phyloP scores from a whole-genome alignment of 2,888 invertebrate species.

The Eupithecia inturbata region DNA sequence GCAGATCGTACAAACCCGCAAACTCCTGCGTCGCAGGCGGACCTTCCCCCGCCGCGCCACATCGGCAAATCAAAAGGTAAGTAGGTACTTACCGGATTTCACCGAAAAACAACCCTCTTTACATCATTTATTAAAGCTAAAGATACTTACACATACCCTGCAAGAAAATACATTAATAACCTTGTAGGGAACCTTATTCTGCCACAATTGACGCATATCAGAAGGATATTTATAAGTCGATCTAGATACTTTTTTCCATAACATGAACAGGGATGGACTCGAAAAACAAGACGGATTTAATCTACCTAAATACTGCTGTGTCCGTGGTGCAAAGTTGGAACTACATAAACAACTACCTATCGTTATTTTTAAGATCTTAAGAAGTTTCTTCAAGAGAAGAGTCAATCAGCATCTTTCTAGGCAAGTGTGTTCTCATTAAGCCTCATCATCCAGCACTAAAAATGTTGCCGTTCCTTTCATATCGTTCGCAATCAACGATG shows the following conservation, averaged over 20 bases:
- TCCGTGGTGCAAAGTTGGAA: not conserved
- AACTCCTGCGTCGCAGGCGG: too few relatives aligned
- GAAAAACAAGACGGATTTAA: not conserved
- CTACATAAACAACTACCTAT: too few relatives aligned
- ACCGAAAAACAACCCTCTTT: not conserved
- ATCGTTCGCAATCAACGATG: too few relatives aligned
- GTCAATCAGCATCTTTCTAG: too few relatives aligned
- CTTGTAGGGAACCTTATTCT: not conserved
- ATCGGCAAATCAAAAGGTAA: too few relatives aligned
- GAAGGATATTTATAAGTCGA: constrained; percentile 22
- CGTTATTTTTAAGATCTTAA: too few relatives aligned
- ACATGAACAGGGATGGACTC: constrained; percentile 17
- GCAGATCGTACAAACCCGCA: too few relatives aligned
- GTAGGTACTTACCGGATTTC: not conserved
- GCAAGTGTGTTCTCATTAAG: too few relatives aligned
- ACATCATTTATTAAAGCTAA: not conserved
- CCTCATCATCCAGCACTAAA: too few relatives aligned
- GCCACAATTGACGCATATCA: constrained; percentile 9
- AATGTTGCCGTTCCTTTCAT: too few relatives aligned
- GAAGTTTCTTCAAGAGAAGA: too few relatives aligned
- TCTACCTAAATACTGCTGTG: not conserved
- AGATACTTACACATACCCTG: not conserved
- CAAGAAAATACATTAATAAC: not conserved
- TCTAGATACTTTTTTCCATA: constrained; percentile 26
- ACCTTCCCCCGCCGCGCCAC: too few relatives aligned